A percentile compares a stretch with the other conserved stretches of the same genome.
phyloP scores from a whole-genome alignment of 2,888 invertebrate genomes.

The Rhorus exstirpatorius region DNA sequence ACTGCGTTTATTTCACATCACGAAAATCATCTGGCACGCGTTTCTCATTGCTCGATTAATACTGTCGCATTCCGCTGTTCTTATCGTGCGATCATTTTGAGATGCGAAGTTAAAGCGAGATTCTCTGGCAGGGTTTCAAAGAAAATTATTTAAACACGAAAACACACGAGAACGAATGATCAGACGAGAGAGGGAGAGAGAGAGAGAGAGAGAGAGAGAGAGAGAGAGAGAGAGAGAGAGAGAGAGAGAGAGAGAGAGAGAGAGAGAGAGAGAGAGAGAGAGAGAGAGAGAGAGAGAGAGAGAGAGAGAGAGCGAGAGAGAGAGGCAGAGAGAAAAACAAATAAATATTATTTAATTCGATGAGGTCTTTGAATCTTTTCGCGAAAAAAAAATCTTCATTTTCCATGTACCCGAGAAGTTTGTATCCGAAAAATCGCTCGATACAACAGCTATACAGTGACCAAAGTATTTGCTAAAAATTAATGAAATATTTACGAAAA shows the following conservation, averaged over 20 bases:
- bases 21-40: conserved; percentile 50
- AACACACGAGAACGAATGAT: conserved; percentile 24
- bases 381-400: neutral
- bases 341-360: conserved; percentile 39
- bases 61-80: conserved; percentile 21
- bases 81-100: conserved; percentile 15
- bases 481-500: too few relatives aligned
- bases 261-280: conserved; percentile 7
- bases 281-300: neutral
- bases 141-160: conserved; percentile 37
- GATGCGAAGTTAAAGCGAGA: conserved; percentile 19
- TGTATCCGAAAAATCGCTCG: too few relatives aligned
- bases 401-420: too few relatives aligned
- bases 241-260: neutral
- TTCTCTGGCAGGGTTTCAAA: conserved; percentile 50
- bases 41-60: conserved; percentile 58
- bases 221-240: neutral
- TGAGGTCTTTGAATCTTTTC: neutral
- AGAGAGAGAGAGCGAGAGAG: neutral
- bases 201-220: neutral
- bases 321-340: neutral
- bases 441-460: too few relatives aligned
- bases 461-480: too few relatives aligned
- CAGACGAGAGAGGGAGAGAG: neutral
- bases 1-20: conserved; percentile 36